Conservation (phyloP, 2,888 invertebrate genomes). For the Epirrhoe tristata region DNA sequence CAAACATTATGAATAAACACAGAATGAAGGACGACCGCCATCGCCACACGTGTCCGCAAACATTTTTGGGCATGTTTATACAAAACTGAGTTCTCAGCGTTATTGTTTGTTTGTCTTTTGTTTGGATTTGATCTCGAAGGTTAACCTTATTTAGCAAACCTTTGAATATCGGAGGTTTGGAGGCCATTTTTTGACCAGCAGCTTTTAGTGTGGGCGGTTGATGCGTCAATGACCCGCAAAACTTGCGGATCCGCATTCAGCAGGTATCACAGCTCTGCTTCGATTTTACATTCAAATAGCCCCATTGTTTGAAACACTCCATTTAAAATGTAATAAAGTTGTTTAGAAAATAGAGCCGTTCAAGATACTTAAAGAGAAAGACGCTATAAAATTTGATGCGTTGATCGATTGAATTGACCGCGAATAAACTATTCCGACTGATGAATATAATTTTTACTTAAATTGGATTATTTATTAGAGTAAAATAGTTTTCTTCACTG, state of each 20-base stretch:
- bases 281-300: slow-evolving; percentile 56
- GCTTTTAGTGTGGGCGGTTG: slow-evolving; percentile 76
- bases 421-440: slow-evolving; percentile 10
- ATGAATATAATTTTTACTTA: slow-evolving; percentile 27
- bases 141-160: slow-evolving; percentile 40
- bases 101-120: slow-evolving; percentile 56
- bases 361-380: slow-evolving; percentile 12
- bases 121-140: slow-evolving; percentile 45
- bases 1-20: slow-evolving; percentile 68
- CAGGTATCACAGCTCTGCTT: slow-evolving; percentile 64
- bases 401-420: slow-evolving; percentile 13
- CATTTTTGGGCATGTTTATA: slow-evolving; percentile 72
- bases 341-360: slow-evolving; percentile 33
- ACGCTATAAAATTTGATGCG: slow-evolving; percentile 13
- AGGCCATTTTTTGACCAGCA: slow-evolving; percentile 63
- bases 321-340: slow-evolving; percentile 33
- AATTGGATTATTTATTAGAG: slow-evolving; percentile 61
- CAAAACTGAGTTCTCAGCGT: slow-evolving; percentile 65
- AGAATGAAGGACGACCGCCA: slow-evolving; percentile 68
- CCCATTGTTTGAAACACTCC: slow-evolving; percentile 55
- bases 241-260: slow-evolving; percentile 83
- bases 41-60: slow-evolving; percentile 76
- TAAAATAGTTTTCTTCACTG: slow-evolving; percentile 73
- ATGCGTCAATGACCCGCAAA: slow-evolving; percentile 84
- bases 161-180: slow-evolving; percentile 34